Percentiles rank a stretch among this genome's conserved stretches.
Conservation (phyloP, 2,888 invertebrate genomes). For the Drosophila subsilvestris region DNA sequence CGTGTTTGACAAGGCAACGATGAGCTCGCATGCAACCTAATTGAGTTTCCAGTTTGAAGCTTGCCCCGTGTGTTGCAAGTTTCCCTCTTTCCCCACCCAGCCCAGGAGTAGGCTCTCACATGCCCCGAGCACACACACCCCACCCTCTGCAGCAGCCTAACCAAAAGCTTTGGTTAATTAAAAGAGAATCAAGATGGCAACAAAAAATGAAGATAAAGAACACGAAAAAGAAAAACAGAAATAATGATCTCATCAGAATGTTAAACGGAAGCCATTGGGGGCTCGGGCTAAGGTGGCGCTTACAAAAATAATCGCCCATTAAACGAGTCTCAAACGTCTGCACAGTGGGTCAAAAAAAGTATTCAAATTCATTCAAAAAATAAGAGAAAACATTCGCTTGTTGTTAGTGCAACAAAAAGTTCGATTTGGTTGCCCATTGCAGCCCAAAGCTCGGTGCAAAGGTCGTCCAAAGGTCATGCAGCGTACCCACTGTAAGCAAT, state of each 20-base stretch:
- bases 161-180: slow-evolving; percentile 23
- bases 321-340: slow-evolving; percentile 25
- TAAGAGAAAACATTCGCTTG: too few relatives aligned
- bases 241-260: slow-evolving; percentile 36
- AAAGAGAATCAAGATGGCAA: slow-evolving; percentile 17
- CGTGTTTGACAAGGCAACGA: slow-evolving; percentile 76
- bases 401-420: too few relatives aligned
- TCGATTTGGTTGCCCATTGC: too few relatives aligned
- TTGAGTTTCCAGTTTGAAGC: slow-evolving; percentile 65
- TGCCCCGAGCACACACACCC: neutral
- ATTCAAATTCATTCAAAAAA: too few relatives aligned
- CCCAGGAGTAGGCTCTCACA: slow-evolving; percentile 6
- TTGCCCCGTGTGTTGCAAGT: slow-evolving; percentile 27
- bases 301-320: slow-evolving; percentile 31
- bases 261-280: slow-evolving; percentile 36
- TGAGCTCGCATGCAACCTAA: slow-evolving; percentile 74
- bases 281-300: neutral
- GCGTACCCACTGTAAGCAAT: slow-evolving; percentile 40
- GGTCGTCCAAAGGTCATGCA: neutral
- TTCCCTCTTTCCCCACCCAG: neutral
- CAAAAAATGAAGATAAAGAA: slow-evolving; percentile 8
- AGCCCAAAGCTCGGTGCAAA: too few relatives aligned
- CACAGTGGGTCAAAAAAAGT: neutral
- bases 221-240: slow-evolving; percentile 22
- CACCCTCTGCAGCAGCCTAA: neutral